Evolutionary conservation across 2,113 vertebrate genomes (phyloP).

Genomic region (Paramisgurnus dabryanus): DNA sequence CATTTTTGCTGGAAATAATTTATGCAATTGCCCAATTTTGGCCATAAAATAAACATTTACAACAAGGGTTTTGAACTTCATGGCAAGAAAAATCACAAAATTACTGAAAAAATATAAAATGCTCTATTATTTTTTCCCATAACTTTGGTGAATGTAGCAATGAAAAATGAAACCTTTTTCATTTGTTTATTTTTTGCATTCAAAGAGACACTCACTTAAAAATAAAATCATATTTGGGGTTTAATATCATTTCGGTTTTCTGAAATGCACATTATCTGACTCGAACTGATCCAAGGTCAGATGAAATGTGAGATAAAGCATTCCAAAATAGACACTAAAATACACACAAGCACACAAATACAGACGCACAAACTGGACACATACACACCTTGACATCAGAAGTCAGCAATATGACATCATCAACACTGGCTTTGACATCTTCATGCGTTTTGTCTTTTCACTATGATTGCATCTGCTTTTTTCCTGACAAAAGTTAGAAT

Average conservation of each 20-base stretch:
- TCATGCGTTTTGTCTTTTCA: constrained; percentile 72
- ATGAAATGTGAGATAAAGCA: constrained; percentile 62
- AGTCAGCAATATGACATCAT: constrained; percentile 72
- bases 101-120: not conserved
- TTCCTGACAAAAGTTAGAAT: constrained; percentile 66
- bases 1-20: constrained; percentile 34
- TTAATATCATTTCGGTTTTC: constrained; percentile 41
- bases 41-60: constrained; percentile 23
- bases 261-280: constrained; percentile 55
- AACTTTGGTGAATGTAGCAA: constrained; percentile 60
- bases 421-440: constrained; percentile 68
- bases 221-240: constrained; percentile 43
- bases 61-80: constrained; percentile 5
- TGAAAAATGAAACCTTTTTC: constrained; percentile 49
- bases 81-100: not conserved
- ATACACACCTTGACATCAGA: constrained; percentile 69
- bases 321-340: constrained; percentile 64
- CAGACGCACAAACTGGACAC: constrained; percentile 65
- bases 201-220: constrained; percentile 52
- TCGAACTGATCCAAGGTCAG: constrained; percentile 38
- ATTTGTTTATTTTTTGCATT: constrained; percentile 32
- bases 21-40: constrained; percentile 18
- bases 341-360: constrained; percentile 65
- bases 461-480: constrained; percentile 69
- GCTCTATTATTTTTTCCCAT: constrained; percentile 24